A percentile compares a stretch with the other conserved stretches of the same genome.
Evolutionary conservation across 2,888 invertebrate species (phyloP).

Genomic region (Microdon myrmicae): DNA sequence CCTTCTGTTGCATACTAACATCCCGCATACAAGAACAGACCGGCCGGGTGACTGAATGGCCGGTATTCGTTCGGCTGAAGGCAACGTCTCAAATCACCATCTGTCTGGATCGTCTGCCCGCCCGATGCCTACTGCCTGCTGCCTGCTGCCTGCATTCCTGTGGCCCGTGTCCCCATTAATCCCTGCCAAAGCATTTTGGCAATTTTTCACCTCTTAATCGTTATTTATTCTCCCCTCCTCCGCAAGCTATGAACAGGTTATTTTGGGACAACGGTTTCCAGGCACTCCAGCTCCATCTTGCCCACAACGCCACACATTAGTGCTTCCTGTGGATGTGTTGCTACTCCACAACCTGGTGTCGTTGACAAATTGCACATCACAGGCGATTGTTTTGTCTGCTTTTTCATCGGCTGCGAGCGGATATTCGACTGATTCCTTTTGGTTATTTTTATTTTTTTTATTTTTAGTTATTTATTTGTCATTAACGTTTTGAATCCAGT

Average conservation of each 20-base stretch:
- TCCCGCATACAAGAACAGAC: background rate
- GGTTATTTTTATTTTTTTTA: background rate
- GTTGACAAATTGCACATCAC: constrained; percentile 43
- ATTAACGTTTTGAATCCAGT: too few species aligned
- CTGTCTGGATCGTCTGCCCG: constrained; percentile 18
- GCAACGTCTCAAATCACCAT: constrained; percentile 22
- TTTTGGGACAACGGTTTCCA: constrained; percentile 29
- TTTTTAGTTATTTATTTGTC: too few species aligned
- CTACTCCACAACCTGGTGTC: constrained; percentile 17
- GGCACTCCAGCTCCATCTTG: background rate
- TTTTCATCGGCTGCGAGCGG: background rate
- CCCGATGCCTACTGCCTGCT: background rate
- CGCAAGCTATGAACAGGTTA: constrained; percentile 28
- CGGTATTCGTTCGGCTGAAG: background rate
- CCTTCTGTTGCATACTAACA: constrained; percentile 6
- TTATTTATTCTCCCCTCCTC: constrained; percentile 19
- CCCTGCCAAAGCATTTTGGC: too few species aligned
- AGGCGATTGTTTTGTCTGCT: constrained; percentile 13
- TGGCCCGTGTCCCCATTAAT: too few species aligned
- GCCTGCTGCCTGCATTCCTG: background rate
- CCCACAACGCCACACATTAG: background rate
- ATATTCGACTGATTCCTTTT: background rate
- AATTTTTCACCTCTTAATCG: constrained; percentile 46
- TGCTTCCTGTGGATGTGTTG: background rate
- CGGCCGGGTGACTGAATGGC: background rate